Evolutionary conservation across 2,113 vertebrate species (phyloP).

Genomic region (Oenanthe oenanthe): DNA sequence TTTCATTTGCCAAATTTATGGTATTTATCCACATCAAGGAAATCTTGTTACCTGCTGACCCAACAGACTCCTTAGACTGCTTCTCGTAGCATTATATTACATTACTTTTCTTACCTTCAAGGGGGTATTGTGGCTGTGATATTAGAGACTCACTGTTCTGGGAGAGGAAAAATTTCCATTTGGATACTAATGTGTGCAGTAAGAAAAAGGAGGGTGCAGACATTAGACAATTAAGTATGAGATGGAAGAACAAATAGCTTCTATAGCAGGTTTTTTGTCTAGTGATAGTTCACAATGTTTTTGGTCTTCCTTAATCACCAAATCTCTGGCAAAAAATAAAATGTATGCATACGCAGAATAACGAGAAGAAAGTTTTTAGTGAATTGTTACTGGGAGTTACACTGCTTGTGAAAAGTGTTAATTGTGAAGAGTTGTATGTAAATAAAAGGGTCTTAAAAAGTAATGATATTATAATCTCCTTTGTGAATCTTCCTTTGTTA

Average conservation of each 20-base stretch:
- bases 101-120: background rate
- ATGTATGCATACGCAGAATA: accelerated
- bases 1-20: background rate
- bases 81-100: accelerated
- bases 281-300: background rate
- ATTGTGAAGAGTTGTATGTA: background rate
- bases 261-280: background rate
- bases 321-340: accelerated
- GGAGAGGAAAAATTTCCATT: background rate
- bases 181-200: accelerated
- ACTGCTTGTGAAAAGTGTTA: background rate
- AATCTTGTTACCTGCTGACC: background rate
- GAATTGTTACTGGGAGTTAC: background rate
- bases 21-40: accelerated
- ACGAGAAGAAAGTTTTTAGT: background rate
- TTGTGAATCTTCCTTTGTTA: background rate
- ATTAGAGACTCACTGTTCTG: background rate
- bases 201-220: background rate
- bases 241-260: background rate
- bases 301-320: background rate
- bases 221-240: accelerated
- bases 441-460: background rate
- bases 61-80: background rate
- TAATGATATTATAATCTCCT: background rate
- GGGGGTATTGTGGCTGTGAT: background rate